These are phyloP conservation scores for Holothuria glaberrima DNA, from an alignment of 35 echinoderm and acorn worm genomes.

Conservation along the genomic window DNA sequence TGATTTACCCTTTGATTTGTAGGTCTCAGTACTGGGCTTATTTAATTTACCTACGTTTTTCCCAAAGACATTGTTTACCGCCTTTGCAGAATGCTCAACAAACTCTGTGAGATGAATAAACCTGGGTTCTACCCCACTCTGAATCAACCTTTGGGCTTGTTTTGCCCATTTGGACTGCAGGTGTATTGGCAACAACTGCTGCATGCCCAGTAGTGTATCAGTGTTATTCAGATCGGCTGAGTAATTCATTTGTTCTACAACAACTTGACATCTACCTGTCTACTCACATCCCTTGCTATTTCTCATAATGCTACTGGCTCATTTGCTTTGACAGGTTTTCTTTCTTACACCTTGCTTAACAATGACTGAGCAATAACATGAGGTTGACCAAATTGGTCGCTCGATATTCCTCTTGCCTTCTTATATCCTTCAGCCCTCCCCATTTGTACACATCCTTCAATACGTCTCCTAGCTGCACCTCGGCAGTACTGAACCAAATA, in stretches of 20 bases:
- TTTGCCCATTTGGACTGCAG: constrained; percentile 57
- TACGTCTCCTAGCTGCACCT: constrained; percentile 36
- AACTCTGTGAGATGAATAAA: constrained; percentile 9
- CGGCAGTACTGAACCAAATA: too few species aligned
- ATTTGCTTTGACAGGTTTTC: constrained; percentile 44
- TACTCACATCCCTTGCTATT: constrained; percentile 12
- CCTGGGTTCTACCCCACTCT: constrained; percentile 28
- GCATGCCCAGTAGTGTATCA: constrained; percentile 49
- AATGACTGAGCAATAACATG: not conserved
- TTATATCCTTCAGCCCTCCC: constrained; percentile 11
- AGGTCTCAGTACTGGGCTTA: constrained; percentile 43
- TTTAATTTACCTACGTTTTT: not conserved
- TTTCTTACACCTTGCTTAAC: constrained; percentile 24
- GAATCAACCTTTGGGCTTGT: constrained; percentile 15
- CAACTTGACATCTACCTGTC: constrained; percentile 31
- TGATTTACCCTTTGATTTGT: not conserved
- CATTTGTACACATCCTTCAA: constrained; percentile 48
- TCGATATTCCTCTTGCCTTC: constrained; percentile 18
- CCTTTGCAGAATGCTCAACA: not conserved
- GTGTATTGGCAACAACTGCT: constrained; percentile 41
- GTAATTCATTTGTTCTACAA: not conserved
- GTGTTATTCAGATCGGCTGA: constrained; percentile 35
- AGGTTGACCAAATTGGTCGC: constrained; percentile 35
- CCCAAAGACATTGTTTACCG: constrained; percentile 43
- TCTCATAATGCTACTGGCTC: constrained; percentile 57